phyloP scores from a whole-genome alignment of 2,888 invertebrate genomes.

The Lasius platythorax region DNA sequence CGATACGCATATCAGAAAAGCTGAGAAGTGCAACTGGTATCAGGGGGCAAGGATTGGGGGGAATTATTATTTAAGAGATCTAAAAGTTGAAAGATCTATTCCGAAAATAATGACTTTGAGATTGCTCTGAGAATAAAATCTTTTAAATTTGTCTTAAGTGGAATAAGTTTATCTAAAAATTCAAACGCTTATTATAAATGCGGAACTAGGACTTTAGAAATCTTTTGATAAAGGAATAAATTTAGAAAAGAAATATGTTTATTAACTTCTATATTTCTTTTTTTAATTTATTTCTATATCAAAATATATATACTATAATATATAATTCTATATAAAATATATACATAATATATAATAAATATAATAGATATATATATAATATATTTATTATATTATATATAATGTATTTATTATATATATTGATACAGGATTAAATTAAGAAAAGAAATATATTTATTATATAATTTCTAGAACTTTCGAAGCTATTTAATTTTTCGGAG shows the following conservation, averaged over 20 bases:
- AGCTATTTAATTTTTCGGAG: background rate
- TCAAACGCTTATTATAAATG: background rate
- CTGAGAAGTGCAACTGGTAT: background rate
- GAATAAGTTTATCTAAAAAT: background rate
- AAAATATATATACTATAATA: too few species aligned
- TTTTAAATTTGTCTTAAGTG: background rate
- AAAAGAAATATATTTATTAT: background rate
- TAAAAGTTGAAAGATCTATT: background rate
- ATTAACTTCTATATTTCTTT: too few species aligned
- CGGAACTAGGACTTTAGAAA: background rate
- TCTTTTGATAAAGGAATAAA: background rate
- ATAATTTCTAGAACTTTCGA: background rate
- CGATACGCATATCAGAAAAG: background rate
- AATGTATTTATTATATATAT: background rate
- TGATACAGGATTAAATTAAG: background rate
- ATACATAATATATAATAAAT: too few species aligned
- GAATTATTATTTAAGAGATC: background rate
- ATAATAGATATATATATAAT: too few species aligned
- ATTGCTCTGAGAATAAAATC: background rate
- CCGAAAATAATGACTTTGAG: background rate
- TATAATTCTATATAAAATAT: too few species aligned
- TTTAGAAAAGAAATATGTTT: background rate
- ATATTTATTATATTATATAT: too few species aligned
- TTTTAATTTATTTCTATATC: too few species aligned
- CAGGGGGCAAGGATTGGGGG: background rate